phyloP scores from a whole-genome alignment of 2,797 vertebrate genomes.

The Neosilurus hyrtlii region DNA sequence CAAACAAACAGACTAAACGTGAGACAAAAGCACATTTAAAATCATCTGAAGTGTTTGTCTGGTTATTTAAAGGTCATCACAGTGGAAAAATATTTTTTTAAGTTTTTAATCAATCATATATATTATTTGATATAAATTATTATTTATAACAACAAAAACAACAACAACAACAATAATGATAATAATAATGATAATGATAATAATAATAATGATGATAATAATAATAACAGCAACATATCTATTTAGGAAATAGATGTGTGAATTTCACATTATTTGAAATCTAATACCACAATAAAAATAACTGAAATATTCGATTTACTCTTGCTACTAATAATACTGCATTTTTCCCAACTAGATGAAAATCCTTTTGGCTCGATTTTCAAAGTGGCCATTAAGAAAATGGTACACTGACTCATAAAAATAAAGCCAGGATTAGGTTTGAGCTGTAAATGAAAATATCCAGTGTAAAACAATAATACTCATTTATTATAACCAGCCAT shows the following conservation, averaged over 20 bases:
- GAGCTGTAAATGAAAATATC: not conserved
- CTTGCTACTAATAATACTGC: not conserved
- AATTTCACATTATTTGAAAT: not conserved
- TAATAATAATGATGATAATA: no score
- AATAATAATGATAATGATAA: no score
- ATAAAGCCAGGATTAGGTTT: slow-evolving; percentile 5
- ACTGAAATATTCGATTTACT: not conserved
- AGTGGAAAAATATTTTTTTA: not conserved
- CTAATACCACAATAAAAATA: not conserved
- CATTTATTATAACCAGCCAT: not conserved
- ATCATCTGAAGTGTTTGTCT: slow-evolving; percentile 15
- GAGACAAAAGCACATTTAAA: not conserved
- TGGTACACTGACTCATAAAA: slow-evolving; percentile 11
- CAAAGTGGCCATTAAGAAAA: slow-evolving; percentile 22
- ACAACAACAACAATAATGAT: no score
- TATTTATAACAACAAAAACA: no score
- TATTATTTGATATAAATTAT: no score
- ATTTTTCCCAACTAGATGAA: slow-evolving; percentile 12
- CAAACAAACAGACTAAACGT: not conserved
- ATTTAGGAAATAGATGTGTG: not conserved
- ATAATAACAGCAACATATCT: no score
- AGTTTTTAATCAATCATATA: no score
- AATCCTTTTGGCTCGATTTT: slow-evolving; percentile 22
- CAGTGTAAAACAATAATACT: slow-evolving; percentile 7
- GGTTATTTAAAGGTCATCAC: not conserved